These are phyloP conservation scores for Colaptes auratus DNA, from an alignment of 2,113 vertebrate species.

Conservation along the genomic window DNA sequence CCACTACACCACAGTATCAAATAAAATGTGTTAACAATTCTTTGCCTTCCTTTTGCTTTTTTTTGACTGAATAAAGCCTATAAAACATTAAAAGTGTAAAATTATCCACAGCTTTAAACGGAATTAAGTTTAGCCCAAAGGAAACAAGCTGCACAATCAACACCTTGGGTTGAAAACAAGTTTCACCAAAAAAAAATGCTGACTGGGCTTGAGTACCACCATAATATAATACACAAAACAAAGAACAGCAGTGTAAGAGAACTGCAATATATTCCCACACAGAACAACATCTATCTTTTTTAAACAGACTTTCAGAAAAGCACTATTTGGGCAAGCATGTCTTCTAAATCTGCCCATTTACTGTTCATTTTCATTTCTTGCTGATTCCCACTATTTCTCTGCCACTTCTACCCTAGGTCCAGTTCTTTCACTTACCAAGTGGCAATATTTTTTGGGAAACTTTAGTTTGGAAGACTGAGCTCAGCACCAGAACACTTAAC, in stretches of 20 bases:
- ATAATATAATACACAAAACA: background rate
- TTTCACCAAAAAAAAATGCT: background rate
- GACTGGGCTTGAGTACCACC: background rate
- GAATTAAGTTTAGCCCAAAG: background rate
- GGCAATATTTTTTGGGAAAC: background rate
- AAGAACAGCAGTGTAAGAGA: background rate
- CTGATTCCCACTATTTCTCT: background rate
- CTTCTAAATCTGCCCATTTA: background rate
- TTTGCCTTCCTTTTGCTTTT: background rate
- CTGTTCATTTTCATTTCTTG: background rate
- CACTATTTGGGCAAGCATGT: background rate
- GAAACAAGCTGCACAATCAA: background rate
- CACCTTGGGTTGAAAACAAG: background rate
- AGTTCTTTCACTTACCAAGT: background rate
- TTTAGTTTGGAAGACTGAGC: background rate
- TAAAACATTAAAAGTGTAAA: background rate
- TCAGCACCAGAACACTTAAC: background rate
- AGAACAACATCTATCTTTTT: background rate
- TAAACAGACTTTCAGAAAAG: background rate
- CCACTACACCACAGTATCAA: background rate
- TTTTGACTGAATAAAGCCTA: background rate
- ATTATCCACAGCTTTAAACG: background rate
- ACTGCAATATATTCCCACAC: background rate
- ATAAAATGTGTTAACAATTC: background rate
- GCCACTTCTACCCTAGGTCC: fast-evolving